Evolutionary conservation across 2,888 invertebrate species (phyloP).

Genomic region (Taphrorychus bicolor): DNA sequence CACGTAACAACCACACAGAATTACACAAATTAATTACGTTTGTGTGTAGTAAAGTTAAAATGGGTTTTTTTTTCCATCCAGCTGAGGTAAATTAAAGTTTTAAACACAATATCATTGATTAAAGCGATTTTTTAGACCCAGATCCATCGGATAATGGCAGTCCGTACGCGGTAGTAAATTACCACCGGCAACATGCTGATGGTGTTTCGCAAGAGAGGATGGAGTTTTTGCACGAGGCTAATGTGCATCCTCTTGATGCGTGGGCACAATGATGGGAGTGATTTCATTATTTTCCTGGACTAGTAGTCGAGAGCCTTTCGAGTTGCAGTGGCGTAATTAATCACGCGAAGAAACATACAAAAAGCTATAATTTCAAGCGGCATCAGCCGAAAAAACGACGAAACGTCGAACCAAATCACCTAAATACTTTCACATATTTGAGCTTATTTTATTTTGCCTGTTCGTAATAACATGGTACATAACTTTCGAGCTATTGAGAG

Average conservation of each 20-base stretch:
- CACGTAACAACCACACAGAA: background rate
- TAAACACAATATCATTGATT: slow-evolving; percentile 38
- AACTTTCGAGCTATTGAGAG: slow-evolving; percentile 21
- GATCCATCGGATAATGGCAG: slow-evolving; percentile 31
- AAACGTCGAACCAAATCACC: slow-evolving; percentile 18
- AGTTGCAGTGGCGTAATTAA: no score
- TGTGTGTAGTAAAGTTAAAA: background rate
- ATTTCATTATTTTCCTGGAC: background rate
- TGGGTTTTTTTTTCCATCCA: background rate
- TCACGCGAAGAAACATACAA: background rate
- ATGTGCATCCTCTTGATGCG: background rate
- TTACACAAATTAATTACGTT: background rate
- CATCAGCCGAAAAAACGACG: slow-evolving; percentile 10
- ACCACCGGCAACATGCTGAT: slow-evolving; percentile 32
- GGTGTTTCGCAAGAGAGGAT: slow-evolving; percentile 29
- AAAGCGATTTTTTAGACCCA: slow-evolving; percentile 38
- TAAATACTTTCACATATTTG: slow-evolving; percentile 11
- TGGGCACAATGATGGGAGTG: background rate
- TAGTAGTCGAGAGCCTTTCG: no score
- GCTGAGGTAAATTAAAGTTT: slow-evolving; percentile 33
- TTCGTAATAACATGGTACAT: slow-evolving; percentile 22
- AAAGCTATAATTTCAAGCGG: slow-evolving; percentile 1
- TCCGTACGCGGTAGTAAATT: slow-evolving; percentile 34
- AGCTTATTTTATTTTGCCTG: background rate
- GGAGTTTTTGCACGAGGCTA: slow-evolving; percentile 28